Evolutionary conservation across 2,888 invertebrate genomes (phyloP), one percentile per base, ranked within the genome.

Genomic region (Scaptomyza parva): DNA sequence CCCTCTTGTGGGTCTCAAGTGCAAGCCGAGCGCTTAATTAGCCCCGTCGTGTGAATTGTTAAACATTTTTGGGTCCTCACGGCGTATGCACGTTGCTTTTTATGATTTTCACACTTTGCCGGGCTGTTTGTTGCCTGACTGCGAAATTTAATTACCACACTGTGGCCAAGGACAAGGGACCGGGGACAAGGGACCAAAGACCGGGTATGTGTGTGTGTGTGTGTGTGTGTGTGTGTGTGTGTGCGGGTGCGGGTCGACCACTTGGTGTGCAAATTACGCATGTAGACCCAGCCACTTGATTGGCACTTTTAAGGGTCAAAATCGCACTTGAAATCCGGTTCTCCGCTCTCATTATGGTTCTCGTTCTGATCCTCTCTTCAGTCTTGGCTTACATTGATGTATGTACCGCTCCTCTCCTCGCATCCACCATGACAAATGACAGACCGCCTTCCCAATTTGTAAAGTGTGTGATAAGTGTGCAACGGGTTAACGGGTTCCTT

Each of bases 221-320:
- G 4, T 30, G 12, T 33, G n/a, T n/a, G 33, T n/a, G 26, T 6
- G 43, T 14, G 17, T 0, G 2, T 12, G 5, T 12, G 12, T 4
- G 4, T 20, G 12, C 5, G 5, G 2, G 9, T 18, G n/a, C 12
- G 20, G 24, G 57, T 51, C 61, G 66, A 53, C 61, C 84, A 83
- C 81, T 83, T 85, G 72, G 77, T 71, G 75, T 83, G 82, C 85
- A 86, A 83, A 83, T 83, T 86, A 86, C 82, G 82, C 83, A 86
- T 87, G 81, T 85, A 64, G 75, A 76, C 67, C 68, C 72, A 70
- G 64, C 59, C 82, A 82, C 87, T 87, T 87, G 85, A 83, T 83
- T 87, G 83, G 79, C 77, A 65, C 68, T 82, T 85, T 78, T 75
- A 82, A 87, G 83, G 76, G 85, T 85, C 82, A 70, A 78, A 76